These are phyloP conservation scores for Bimastos eiseni DNA, from an alignment of 2,888 invertebrate genomes.

Conservation along the genomic window DNA sequence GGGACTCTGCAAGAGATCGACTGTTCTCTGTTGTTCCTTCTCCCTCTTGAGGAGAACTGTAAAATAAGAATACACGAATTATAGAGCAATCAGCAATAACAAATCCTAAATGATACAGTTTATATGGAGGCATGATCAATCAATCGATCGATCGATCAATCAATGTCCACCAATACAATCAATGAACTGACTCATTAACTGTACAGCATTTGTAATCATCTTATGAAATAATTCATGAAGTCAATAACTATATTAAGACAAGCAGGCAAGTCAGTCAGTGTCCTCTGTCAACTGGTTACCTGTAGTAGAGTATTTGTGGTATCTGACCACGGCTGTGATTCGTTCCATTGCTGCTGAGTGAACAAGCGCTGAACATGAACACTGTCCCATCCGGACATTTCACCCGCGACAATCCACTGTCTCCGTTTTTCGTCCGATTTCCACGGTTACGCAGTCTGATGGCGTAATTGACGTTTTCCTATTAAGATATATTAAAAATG, in stretches of 20 bases:
- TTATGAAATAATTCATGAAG: background rate
- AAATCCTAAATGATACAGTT: background rate
- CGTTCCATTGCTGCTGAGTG: conserved; percentile 93
- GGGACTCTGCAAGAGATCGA: conserved; percentile 68
- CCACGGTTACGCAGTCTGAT: conserved; percentile 85
- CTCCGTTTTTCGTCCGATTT: conserved; percentile 89
- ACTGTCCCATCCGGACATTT: conserved; percentile 90
- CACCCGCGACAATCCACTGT: conserved; percentile 83
- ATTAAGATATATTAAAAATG: conserved; percentile 29
- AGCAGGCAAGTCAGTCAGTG: too few relatives aligned
- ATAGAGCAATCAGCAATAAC: background rate
- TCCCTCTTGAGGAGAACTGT: conserved; percentile 68
- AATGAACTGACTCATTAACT: background rate
- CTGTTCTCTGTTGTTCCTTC: conserved; percentile 67
- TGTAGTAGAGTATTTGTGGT: conserved; percentile 87
- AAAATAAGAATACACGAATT: conserved; percentile 29
- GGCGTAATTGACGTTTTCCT: conserved; percentile 87
- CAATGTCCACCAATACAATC: too few relatives aligned
- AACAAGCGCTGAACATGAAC: conserved; percentile 86
- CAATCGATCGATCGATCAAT: too few relatives aligned
- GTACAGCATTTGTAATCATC: background rate
- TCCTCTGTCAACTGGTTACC: conserved; percentile 64
- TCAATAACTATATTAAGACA: background rate
- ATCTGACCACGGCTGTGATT: conserved; percentile 91
- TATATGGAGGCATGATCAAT: background rate